These are phyloP conservation scores for Lepidocyrtoides sp. DNA, from an alignment of 2,888 invertebrate species.

Conservation along the genomic window DNA sequence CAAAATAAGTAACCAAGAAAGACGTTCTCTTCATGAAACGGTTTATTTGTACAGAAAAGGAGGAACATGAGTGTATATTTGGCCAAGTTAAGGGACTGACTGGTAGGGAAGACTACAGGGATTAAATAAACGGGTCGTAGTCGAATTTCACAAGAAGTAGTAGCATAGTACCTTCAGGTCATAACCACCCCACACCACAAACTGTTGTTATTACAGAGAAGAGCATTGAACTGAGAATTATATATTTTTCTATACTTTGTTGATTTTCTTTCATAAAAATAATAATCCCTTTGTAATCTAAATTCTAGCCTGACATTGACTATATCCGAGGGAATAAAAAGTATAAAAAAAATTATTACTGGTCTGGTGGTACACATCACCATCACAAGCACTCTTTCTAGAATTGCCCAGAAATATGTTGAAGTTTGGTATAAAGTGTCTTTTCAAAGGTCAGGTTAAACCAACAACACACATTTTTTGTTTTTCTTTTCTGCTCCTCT, in stretches of 20 bases:
- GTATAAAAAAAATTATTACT: background rate
- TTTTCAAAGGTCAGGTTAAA: slow-evolving; percentile 41
- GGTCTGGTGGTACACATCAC: background rate
- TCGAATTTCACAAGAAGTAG: background rate
- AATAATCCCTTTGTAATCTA: slow-evolving; percentile 50
- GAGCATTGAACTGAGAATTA: too few species aligned
- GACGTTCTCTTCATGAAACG: background rate
- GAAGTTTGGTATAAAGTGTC: background rate
- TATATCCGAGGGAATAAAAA: background rate
- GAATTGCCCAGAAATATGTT: background rate
- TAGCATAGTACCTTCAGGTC: background rate
- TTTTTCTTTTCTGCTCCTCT: background rate
- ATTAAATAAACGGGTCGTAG: slow-evolving; percentile 19
- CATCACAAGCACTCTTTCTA: background rate
- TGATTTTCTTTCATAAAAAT: background rate
- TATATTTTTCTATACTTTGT: background rate
- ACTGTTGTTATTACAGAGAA: slow-evolving; percentile 9
- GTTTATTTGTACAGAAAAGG: background rate
- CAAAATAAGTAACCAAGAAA: slow-evolving; percentile 25
- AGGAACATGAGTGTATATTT: background rate
- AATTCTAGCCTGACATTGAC: background rate
- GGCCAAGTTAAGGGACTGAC: background rate
- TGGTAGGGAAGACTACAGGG: background rate
- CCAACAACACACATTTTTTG: background rate
- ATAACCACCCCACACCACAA: background rate